Conservation (phyloP, 2,797 vertebrate species). For the Acomys russatus region DNA sequence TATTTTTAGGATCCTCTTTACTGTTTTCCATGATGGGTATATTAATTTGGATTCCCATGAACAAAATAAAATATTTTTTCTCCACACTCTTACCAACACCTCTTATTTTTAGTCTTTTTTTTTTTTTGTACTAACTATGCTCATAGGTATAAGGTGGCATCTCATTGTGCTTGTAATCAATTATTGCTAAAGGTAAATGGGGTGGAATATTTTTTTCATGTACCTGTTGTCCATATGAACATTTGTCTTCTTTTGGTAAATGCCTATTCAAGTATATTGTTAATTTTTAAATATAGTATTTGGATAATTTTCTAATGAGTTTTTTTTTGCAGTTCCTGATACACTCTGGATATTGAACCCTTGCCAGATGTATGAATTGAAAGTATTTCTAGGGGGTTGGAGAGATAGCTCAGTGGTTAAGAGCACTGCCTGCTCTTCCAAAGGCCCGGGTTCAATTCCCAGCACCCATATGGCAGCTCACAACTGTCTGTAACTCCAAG, state of each 20-base stretch:
- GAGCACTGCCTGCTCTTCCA: too few relatives aligned
- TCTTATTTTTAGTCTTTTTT: constrained; percentile 9
- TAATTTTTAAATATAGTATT: background rate
- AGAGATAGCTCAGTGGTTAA: too few relatives aligned
- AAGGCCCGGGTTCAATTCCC: too few relatives aligned
- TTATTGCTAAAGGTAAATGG: background rate
- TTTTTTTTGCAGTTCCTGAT: background rate
- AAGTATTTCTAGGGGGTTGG: background rate
- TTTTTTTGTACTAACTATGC: background rate
- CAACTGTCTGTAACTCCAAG: too few relatives aligned
- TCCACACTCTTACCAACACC: background rate
- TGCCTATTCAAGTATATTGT: background rate
- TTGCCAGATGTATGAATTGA: background rate
- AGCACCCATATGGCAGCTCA: too few relatives aligned
- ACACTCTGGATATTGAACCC: background rate
- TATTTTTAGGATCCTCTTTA: background rate
- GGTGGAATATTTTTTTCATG: background rate
- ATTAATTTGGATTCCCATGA: constrained; percentile 32
- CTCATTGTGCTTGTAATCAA: background rate
- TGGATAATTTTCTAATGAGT: background rate
- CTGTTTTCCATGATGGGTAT: background rate
- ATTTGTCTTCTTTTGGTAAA: background rate
- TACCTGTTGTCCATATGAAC: background rate
- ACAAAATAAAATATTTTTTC: background rate
- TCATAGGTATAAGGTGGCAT: background rate